Conservation (phyloP, 2,888 invertebrate genomes). For the Pyrgus malvae region DNA sequence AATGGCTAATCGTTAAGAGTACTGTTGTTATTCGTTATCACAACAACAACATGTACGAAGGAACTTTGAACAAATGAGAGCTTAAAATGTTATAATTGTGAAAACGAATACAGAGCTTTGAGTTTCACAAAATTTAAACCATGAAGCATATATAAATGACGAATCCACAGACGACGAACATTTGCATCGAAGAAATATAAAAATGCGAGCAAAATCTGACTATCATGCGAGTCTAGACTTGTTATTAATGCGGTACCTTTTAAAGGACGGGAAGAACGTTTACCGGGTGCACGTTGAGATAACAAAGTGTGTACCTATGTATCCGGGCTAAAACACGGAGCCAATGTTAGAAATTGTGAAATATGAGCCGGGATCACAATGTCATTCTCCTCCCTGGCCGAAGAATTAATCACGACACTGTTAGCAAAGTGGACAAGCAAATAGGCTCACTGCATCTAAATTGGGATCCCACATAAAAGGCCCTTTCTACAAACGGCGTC, state of each 20-base stretch:
- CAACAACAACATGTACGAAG: too few relatives aligned
- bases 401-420: constrained; percentile 62
- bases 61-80: too few relatives aligned
- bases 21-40: neutral
- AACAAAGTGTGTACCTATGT: constrained; percentile 33
- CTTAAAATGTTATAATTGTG: too few relatives aligned
- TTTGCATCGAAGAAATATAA: constrained; percentile 34
- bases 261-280: constrained; percentile 37
- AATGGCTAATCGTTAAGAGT: constrained; percentile 29
- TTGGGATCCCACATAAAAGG: constrained; percentile 5
- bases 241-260: constrained; percentile 52
- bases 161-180: constrained; percentile 28
- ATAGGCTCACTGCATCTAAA: constrained; percentile 30
- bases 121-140: neutral
- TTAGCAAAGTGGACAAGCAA: constrained; percentile 47
- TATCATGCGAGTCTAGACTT: constrained; percentile 44
- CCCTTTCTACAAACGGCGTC: constrained; percentile 27
- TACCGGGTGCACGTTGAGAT: constrained; percentile 30
- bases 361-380: constrained; percentile 63
- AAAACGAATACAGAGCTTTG: neutral
- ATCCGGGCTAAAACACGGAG: constrained; percentile 52
- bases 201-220: constrained; percentile 30
- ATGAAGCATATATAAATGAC: constrained; percentile 8
- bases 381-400: constrained; percentile 57
- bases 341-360: constrained; percentile 59